Conservation (phyloP, 2,797 vertebrate genomes). For the Florisuga fusca region DNA sequence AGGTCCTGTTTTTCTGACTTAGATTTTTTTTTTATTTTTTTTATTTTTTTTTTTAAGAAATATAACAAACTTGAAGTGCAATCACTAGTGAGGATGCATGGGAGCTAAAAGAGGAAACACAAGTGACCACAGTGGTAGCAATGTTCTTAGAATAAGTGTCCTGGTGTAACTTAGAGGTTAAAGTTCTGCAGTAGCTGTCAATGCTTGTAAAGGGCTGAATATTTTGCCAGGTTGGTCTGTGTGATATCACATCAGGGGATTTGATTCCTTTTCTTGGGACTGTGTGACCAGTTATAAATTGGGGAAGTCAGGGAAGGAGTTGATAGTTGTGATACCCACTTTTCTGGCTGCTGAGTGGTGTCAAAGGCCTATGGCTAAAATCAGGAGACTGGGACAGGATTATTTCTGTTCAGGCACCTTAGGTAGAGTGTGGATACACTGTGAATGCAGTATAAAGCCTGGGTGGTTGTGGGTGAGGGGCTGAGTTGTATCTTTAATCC, state of each 20-base stretch:
- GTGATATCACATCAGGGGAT: background rate
- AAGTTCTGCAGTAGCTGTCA: background rate
- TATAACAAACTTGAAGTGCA: background rate
- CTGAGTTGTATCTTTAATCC: background rate
- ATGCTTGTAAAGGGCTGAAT: background rate
- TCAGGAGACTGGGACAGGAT: background rate
- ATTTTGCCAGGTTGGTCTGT: background rate
- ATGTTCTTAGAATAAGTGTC: accelerated
- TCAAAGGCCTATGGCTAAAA: background rate
- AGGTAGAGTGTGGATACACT: background rate
- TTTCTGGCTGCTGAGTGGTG: background rate
- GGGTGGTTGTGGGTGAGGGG: background rate
- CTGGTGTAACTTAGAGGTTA: background rate
- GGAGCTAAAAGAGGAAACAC: background rate
- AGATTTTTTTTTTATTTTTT: background rate
- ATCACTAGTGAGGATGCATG: background rate
- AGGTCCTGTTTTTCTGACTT: background rate
- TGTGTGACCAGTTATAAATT: background rate
- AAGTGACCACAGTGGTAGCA: background rate
- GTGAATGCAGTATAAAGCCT: background rate
- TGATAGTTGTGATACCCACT: background rate
- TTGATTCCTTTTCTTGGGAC: background rate
- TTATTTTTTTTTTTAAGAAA: background rate
- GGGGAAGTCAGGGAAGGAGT: background rate
- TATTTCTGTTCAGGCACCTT: background rate